Conservation (phyloP, 2,888 invertebrate species). For the Entomobrya multifasciata region DNA sequence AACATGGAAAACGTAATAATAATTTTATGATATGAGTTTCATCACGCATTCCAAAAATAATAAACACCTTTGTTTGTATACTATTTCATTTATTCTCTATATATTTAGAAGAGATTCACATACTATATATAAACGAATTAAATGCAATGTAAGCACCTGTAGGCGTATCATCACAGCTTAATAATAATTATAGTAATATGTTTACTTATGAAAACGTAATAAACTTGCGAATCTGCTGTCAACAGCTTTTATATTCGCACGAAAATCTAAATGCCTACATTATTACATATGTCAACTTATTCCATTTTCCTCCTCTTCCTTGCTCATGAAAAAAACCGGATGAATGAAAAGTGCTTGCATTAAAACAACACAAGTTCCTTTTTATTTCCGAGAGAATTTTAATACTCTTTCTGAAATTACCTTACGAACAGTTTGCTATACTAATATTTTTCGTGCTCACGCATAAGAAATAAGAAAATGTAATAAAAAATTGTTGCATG, state of each 20-base stretch:
- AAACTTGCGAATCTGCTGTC: neutral
- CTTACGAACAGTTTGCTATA: neutral
- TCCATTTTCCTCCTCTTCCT: too few relatives aligned
- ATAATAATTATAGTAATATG: neutral
- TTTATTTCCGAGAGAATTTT: neutral
- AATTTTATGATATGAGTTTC: too few relatives aligned
- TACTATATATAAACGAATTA: too few relatives aligned
- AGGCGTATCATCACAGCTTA: neutral
- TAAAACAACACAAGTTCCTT: neutral
- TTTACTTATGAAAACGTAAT: neutral
- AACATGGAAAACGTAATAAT: too few relatives aligned
- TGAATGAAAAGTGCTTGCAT: neutral
- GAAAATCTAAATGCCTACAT: constrained; percentile 11
- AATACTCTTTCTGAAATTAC: constrained; percentile 29
- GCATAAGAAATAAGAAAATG: neutral
- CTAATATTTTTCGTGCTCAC: constrained; percentile 24
- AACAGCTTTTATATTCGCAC: constrained; percentile 2
- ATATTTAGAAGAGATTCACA: neutral
- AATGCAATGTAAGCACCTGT: neutral
- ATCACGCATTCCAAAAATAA: too few relatives aligned
- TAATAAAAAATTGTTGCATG: neutral
- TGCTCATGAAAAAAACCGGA: neutral
- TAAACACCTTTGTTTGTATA: neutral
- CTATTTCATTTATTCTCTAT: neutral
- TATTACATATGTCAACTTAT: neutral